These are phyloP conservation scores for Lamellibrachia satsuma DNA, from an alignment of 2,888 invertebrate genomes.

Conservation along the genomic window DNA sequence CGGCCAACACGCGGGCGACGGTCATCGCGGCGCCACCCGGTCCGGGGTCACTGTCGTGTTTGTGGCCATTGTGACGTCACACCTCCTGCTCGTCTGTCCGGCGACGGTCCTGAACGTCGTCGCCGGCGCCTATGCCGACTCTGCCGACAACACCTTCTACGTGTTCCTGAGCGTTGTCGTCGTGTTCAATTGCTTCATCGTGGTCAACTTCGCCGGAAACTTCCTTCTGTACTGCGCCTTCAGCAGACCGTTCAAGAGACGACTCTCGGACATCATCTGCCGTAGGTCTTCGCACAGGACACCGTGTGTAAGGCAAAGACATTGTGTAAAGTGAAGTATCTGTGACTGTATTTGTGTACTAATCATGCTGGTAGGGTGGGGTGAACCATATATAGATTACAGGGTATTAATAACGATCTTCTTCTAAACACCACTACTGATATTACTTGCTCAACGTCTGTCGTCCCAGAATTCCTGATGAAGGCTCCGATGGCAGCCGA, in stretches of 20 bases:
- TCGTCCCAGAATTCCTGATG: no score
- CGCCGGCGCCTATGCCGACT: background rate
- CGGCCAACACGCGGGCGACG: background rate
- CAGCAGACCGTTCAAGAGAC: background rate
- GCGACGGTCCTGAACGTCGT: background rate
- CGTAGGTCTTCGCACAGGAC: background rate
- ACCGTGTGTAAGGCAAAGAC: background rate
- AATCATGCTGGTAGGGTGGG: no score
- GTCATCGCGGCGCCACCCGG: background rate
- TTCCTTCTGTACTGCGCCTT: background rate
- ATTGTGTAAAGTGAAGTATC: no score
- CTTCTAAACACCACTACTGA: no score
- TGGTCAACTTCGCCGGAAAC: background rate
- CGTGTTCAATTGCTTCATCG: background rate
- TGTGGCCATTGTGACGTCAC: background rate
- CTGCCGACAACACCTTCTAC: background rate
- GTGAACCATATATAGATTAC: no score
- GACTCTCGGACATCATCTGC: background rate
- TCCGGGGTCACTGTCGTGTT: background rate
- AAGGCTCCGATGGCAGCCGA: no score
- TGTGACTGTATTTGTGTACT: no score
- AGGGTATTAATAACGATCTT: no score
- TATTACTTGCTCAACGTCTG: no score
- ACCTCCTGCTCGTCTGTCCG: slow-evolving; percentile 6
- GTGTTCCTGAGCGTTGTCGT: background rate